phyloP scores from a whole-genome alignment of 2,113 vertebrate genomes.

The Pogona vitticeps region DNA sequence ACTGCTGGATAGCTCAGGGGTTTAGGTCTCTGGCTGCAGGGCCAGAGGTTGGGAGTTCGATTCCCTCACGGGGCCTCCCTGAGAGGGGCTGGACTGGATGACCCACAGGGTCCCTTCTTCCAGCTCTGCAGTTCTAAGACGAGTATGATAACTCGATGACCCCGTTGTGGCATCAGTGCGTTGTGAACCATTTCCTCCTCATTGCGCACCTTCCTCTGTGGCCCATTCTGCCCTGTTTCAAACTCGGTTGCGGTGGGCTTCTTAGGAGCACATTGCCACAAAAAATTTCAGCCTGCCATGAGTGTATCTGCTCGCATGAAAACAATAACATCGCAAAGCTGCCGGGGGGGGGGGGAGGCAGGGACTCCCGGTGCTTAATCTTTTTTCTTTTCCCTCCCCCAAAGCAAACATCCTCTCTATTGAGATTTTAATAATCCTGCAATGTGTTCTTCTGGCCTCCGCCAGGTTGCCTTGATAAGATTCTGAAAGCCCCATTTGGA shows the following conservation, averaged over 20 bases:
- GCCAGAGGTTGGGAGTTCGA: too few species aligned
- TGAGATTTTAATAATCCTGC: constrained; percentile 61
- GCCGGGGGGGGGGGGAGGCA: constrained; percentile 6
- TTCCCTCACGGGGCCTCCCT: too few species aligned
- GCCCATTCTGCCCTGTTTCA: neutral
- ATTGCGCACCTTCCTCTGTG: neutral
- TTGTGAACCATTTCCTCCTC: neutral
- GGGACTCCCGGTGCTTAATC: neutral
- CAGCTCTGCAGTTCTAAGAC: too few species aligned
- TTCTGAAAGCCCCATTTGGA: constrained; percentile 59
- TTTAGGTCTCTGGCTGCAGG: too few species aligned
- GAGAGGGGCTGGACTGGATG: too few species aligned
- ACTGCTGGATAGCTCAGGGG: too few species aligned
- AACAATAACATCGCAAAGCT: constrained; percentile 5
- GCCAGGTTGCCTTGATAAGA: neutral
- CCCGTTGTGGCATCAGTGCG: too few species aligned
- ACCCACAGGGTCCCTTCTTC: too few species aligned
- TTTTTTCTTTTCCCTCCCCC: neutral
- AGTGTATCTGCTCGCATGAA: constrained; percentile 37
- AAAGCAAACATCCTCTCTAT: constrained; percentile 37
- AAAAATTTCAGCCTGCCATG: constrained; percentile 36
- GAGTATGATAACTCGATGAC: too few species aligned
- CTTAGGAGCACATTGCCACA: neutral
- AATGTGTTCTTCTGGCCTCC: constrained; percentile 17
- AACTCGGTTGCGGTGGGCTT: neutral